Evolutionary conservation across 2,797 vertebrate genomes (phyloP).

Genomic region (Gila robusta): DNA sequence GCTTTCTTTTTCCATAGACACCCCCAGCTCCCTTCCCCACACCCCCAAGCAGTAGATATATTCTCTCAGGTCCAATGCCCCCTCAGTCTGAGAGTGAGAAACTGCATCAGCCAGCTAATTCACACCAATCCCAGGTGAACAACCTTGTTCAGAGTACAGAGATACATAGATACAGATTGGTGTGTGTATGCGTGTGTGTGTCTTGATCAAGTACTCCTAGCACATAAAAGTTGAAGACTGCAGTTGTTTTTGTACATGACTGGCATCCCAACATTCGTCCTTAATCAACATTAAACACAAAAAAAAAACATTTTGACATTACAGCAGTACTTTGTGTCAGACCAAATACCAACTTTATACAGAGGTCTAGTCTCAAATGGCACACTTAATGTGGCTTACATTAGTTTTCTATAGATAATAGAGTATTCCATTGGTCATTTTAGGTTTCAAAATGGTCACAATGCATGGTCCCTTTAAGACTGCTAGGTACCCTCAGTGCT

Average conservation of each 20-base stretch:
- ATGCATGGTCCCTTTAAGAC: neutral
- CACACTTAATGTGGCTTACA: neutral
- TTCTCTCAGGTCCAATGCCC: conserved; percentile 65
- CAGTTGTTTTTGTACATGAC: conserved; percentile 67
- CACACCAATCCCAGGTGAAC: conserved; percentile 71
- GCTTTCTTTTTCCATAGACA: conserved; percentile 44
- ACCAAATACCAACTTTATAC: conserved; percentile 66
- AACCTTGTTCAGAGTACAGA: conserved; percentile 66
- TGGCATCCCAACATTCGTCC: conserved; percentile 71
- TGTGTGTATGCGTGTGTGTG: conserved; percentile 51
- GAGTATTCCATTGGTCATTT: neutral
- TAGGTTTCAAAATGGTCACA: neutral
- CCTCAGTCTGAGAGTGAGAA: conserved; percentile 68
- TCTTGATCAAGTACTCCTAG: conserved; percentile 26
- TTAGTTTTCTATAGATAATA: neutral
- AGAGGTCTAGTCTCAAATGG: neutral
- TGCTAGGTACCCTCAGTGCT: neutral
- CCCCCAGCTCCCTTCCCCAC: neutral
- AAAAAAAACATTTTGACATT: conserved; percentile 64
- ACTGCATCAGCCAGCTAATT: conserved; percentile 74
- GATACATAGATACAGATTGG: conserved; percentile 51
- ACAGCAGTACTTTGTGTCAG: conserved; percentile 67
- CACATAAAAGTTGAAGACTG: conserved; percentile 61
- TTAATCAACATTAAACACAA: conserved; percentile 66
- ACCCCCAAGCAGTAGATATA: conserved; percentile 61